phyloP scores from a whole-genome alignment of 2,113 vertebrate genomes.

The Dunckerocampus dactyliophorus region DNA sequence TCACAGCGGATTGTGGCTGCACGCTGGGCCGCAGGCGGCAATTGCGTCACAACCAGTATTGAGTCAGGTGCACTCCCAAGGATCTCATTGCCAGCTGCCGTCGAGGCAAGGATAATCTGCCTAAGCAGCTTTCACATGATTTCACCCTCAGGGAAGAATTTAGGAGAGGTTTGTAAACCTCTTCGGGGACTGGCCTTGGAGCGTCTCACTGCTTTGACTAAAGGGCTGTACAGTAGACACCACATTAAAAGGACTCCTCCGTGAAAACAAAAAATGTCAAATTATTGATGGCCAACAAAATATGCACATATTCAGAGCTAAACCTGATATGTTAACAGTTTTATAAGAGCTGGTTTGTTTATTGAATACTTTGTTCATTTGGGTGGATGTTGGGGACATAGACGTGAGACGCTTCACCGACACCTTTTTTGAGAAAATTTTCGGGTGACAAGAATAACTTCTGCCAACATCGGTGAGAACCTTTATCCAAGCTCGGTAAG shows the following conservation, averaged over 20 bases:
- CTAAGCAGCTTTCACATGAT: conserved; percentile 74
- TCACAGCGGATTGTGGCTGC: conserved; percentile 57
- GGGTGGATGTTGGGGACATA: too few species aligned
- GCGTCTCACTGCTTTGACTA: conserved; percentile 50
- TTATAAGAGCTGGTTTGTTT: too few species aligned
- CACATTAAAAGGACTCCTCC: conserved; percentile 17
- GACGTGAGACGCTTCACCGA: too few species aligned
- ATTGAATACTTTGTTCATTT: too few species aligned
- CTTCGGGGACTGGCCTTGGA: conserved; percentile 54
- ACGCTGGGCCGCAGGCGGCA: conserved; percentile 38
- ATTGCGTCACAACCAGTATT: conserved; percentile 60
- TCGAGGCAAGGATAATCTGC: conserved; percentile 68
- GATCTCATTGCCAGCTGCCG: conserved; percentile 63
- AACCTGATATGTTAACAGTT: too few species aligned
- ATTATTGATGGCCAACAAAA: too few species aligned
- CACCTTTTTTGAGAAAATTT: too few species aligned
- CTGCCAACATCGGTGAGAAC: too few species aligned
- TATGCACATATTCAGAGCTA: too few species aligned
- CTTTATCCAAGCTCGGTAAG: too few species aligned
- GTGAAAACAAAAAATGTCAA: background rate
- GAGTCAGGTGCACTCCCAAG: conserved; percentile 68
- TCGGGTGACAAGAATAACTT: too few species aligned
- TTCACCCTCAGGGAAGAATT: conserved; percentile 64
- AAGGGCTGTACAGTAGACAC: conserved; percentile 33
- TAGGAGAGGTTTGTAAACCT: conserved; percentile 64